Conservation (phyloP, 2,888 invertebrate species). For the Melieria crassipennis region DNA sequence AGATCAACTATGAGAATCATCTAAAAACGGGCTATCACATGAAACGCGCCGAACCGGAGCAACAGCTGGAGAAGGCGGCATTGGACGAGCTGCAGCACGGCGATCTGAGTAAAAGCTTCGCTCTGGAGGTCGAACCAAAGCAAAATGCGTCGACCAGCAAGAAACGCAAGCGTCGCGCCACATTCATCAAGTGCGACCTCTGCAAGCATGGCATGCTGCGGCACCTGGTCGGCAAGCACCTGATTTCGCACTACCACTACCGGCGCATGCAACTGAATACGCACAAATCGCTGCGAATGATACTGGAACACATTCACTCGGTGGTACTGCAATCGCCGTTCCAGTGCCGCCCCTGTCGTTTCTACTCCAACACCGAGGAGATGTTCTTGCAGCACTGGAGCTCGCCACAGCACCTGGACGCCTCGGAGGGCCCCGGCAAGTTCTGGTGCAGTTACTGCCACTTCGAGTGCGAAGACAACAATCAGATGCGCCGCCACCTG, state of each 20-base stretch:
- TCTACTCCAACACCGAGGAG: conserved; percentile 81
- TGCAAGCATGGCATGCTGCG: conserved; percentile 77
- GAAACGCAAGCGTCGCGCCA: conserved; percentile 70
- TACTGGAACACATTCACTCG: conserved; percentile 80
- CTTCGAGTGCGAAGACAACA: conserved; percentile 72
- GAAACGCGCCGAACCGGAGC: conserved; percentile 73
- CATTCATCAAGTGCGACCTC: conserved; percentile 75
- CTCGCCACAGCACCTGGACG: conserved; percentile 70
- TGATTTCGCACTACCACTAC: conserved; percentile 87
- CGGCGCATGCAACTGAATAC: conserved; percentile 74
- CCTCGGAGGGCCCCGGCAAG: conserved; percentile 69
- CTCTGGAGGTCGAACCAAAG: conserved; percentile 45
- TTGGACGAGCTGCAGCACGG: conserved; percentile 46
- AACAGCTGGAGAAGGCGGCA: conserved; percentile 74
- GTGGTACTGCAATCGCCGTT: conserved; percentile 85
- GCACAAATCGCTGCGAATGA: conserved; percentile 71
- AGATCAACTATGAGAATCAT: conserved; percentile 80
- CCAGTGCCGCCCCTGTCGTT: conserved; percentile 85
- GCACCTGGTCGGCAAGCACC: conserved; percentile 81
- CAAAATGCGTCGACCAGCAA: conserved; percentile 49
- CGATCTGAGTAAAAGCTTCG: conserved; percentile 38
- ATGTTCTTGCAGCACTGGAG: conserved; percentile 80
- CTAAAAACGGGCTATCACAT: conserved; percentile 78
- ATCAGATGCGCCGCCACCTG: conserved; percentile 76
- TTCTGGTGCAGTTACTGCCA: conserved; percentile 82